phyloP scores from a whole-genome alignment of 2,113 vertebrate genomes.

The Dicaeum eximium region DNA sequence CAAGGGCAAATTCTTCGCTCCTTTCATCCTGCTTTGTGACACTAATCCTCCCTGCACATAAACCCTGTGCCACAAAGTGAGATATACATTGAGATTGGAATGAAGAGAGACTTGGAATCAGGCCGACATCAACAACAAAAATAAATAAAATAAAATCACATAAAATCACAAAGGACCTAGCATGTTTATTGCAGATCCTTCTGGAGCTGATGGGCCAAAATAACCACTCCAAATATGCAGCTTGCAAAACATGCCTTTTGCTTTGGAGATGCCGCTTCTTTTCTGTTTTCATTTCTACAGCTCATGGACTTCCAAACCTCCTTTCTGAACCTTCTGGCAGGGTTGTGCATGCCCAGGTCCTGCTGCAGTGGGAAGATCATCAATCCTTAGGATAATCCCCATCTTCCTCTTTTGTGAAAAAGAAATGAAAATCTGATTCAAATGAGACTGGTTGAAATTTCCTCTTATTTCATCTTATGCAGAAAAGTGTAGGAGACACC shows the following conservation, averaged over 20 bases:
- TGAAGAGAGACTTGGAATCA: constrained; percentile 6
- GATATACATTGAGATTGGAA: constrained; percentile 49
- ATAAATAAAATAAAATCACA: constrained; percentile 15
- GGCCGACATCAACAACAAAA: constrained; percentile 14
- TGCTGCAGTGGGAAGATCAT: not conserved
- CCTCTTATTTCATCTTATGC: not conserved
- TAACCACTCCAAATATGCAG: constrained; percentile 54
- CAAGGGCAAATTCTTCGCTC: constrained; percentile 14
- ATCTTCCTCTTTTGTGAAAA: constrained; percentile 7
- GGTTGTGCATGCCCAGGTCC: not conserved
- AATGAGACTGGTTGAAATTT: not conserved
- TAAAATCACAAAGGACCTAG: constrained; percentile 32
- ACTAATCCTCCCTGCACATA: constrained; percentile 56
- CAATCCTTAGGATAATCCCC: not conserved
- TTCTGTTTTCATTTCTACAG: constrained; percentile 40
- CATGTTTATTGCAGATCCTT: constrained; percentile 42
- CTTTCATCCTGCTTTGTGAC: constrained; percentile 58
- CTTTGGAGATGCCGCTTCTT: constrained; percentile 41
- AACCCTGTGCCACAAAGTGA: not conserved
- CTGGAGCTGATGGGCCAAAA: constrained; percentile 57
- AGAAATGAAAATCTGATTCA: not conserved
- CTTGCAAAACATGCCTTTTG: constrained; percentile 49
- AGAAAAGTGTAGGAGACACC: not conserved
- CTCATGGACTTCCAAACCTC: not conserved
- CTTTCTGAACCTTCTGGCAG: constrained; percentile 8